Conservation (phyloP, 2,888 invertebrate genomes). For the Phoenoteleia sp. region DNA sequence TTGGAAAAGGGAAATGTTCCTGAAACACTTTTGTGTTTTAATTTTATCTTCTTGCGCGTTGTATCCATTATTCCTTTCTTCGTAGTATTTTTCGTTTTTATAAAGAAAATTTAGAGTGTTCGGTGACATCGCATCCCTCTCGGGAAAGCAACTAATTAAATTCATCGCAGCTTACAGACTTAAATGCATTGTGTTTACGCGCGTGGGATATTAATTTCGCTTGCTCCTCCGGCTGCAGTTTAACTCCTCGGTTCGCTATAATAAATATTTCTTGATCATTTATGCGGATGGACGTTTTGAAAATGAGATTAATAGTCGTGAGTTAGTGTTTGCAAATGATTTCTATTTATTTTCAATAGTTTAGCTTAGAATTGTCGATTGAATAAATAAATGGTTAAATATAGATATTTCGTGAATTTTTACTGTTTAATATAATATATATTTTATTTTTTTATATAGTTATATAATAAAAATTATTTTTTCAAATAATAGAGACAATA, state of each 20-base stretch:
- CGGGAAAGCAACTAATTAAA: constrained; percentile 39
- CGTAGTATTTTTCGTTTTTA: neutral
- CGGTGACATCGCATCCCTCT: constrained; percentile 22
- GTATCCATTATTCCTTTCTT: neutral
- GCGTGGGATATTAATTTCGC: constrained; percentile 37
- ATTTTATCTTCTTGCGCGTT: no score
- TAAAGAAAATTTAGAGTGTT: constrained; percentile 7
- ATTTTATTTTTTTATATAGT: no score
- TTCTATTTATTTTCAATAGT: no score
- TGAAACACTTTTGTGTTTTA: no score
- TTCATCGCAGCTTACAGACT: constrained; percentile 42
- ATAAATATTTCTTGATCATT: constrained; percentile 38
- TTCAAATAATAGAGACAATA: no score
- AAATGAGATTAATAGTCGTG: neutral
- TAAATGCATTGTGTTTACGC: constrained; percentile 44
- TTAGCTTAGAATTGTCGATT: no score
- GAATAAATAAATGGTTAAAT: no score
- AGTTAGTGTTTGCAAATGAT: no score
- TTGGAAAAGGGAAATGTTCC: no score
- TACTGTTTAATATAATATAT: no score
- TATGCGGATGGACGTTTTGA: neutral
- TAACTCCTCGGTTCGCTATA: constrained; percentile 7
- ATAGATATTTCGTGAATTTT: no score
- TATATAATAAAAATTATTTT: no score
- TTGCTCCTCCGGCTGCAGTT: neutral